These are phyloP conservation scores for Andrena bicolor DNA, from an alignment of 2,888 invertebrate genomes.

Conservation along the genomic window DNA sequence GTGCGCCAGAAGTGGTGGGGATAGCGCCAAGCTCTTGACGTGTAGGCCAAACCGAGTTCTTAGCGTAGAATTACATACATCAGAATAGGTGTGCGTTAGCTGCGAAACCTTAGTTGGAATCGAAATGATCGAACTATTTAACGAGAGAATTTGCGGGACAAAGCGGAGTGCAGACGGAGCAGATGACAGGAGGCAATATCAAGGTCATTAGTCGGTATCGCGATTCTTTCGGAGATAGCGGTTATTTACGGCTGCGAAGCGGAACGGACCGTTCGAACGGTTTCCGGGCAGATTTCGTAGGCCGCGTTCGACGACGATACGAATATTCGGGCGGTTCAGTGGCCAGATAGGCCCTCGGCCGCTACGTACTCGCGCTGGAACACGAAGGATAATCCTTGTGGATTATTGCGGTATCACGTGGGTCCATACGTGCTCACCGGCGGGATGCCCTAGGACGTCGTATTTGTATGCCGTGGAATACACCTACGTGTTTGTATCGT, in stretches of 20 bases:
- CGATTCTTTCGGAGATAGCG: constrained; percentile 54
- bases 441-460: constrained; percentile 76
- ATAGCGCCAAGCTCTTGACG: too few relatives aligned
- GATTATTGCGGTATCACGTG: constrained; percentile 85
- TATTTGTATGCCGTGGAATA: constrained; percentile 76
- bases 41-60: too few relatives aligned
- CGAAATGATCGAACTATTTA: constrained; percentile 2
- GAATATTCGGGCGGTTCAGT: constrained; percentile 80
- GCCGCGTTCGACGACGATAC: constrained; percentile 75
- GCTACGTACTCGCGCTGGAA: constrained; percentile 70
- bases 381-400: constrained; percentile 84
- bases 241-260: constrained; percentile 42
- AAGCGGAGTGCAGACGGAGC: constrained; percentile 13
- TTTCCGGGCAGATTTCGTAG: constrained; percentile 65
- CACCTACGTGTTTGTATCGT: constrained; percentile 77
- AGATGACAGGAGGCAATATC: constrained; percentile 45
- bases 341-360: constrained; percentile 74
- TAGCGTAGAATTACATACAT: too few relatives aligned
- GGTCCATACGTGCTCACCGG: constrained; percentile 82
- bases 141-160: not conserved
- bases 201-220: constrained; percentile 50
- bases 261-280: constrained; percentile 48
- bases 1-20: too few relatives aligned
- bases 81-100: too few relatives aligned
- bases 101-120: too few relatives aligned